phyloP scores from a whole-genome alignment of 2,888 invertebrate species.

The Coelogynopora nodosa region DNA sequence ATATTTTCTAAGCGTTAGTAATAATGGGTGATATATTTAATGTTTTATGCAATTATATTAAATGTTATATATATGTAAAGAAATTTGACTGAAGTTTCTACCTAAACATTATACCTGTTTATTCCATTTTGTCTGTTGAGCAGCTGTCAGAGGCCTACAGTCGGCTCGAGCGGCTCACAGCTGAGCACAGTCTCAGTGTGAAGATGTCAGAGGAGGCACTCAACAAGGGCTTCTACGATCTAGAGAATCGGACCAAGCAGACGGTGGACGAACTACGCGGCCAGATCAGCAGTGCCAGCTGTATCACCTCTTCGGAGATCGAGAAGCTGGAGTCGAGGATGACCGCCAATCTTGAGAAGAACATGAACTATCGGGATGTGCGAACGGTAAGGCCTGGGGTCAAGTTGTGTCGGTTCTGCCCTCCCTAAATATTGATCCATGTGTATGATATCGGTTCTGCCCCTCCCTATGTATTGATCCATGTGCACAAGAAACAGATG shows the following conservation, averaged over 20 bases:
- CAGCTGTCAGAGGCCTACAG: slow-evolving; percentile 43
- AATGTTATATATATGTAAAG: too few species aligned
- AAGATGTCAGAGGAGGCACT: slow-evolving; percentile 56
- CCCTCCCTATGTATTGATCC: too few species aligned
- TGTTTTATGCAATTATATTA: too few species aligned
- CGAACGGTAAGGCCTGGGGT: slow-evolving; percentile 33
- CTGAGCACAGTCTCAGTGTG: slow-evolving; percentile 53
- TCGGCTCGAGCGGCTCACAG: slow-evolving; percentile 49
- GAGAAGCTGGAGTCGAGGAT: slow-evolving; percentile 57
- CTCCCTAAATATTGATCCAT: too few species aligned
- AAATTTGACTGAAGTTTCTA: too few species aligned
- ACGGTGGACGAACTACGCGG: slow-evolving; percentile 55
- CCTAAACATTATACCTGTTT: too few species aligned
- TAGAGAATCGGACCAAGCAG: slow-evolving; percentile 55
- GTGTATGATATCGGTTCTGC: too few species aligned
- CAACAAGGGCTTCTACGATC: slow-evolving; percentile 54
- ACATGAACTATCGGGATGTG: slow-evolving; percentile 1
- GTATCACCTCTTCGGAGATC: slow-evolving; percentile 53
- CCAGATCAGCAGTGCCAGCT: slow-evolving; percentile 51
- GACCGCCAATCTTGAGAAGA: slow-evolving; percentile 51
- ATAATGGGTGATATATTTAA: too few species aligned
- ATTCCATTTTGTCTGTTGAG: too few species aligned
- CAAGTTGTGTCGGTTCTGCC: too few species aligned
- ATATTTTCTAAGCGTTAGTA: too few species aligned
- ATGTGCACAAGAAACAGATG: too few species aligned